Conservation (phyloP, 2,888 invertebrate species). For the Furcula furcula region DNA sequence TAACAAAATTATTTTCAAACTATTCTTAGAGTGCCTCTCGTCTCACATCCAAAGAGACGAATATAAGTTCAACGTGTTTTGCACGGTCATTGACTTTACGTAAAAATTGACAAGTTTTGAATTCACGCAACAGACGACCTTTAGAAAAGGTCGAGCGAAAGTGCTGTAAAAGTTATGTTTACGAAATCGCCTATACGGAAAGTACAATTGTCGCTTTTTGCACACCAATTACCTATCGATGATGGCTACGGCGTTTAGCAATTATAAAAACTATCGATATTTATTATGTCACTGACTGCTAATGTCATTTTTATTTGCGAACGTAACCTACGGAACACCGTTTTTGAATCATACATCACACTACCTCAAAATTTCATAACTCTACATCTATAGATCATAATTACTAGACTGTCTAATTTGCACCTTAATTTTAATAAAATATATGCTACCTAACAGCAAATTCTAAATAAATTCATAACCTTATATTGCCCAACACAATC, state of each 20-base stretch:
- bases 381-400: background rate
- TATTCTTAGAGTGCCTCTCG: no score
- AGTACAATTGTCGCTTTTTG: conserved; percentile 1
- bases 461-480: background rate
- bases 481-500: conserved; percentile 6
- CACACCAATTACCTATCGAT: conserved; percentile 1
- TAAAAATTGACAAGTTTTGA: background rate
- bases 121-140: background rate
- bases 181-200: background rate
- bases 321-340: background rate
- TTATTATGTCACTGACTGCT: background rate
- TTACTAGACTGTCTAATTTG: background rate
- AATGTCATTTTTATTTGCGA: background rate
- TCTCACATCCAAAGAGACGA: no score
- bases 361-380: background rate
- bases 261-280: background rate
- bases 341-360: background rate
- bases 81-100: background rate
- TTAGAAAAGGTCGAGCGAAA: conserved; percentile 1
- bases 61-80: no score
- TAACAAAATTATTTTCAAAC: no score
- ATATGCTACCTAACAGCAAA: no score
- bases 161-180: conserved; percentile 1
- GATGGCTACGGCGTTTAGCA: background rate
- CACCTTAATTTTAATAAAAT: background rate